These are phyloP conservation scores for Periparus ater DNA, from an alignment of 2,797 vertebrate genomes.

Conservation along the genomic window DNA sequence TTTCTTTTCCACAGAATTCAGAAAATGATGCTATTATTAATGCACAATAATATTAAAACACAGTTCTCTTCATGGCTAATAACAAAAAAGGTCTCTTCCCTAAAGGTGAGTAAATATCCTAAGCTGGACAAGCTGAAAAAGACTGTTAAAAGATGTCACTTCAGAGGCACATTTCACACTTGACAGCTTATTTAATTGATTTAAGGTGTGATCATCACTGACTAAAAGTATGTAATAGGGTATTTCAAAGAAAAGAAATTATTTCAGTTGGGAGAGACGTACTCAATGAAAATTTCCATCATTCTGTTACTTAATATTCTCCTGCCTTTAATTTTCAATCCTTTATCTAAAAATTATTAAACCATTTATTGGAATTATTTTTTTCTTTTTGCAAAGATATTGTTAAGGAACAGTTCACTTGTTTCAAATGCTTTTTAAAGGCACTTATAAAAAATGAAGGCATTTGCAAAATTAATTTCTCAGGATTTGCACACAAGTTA, in stretches of 20 bases:
- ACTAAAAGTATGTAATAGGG: not conserved
- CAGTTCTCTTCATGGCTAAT: not conserved
- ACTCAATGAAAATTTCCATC: not conserved
- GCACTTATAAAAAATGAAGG: not conserved
- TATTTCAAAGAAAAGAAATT: not conserved
- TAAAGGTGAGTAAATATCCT: not conserved
- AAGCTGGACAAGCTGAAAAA: not conserved
- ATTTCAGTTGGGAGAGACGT: not conserved
- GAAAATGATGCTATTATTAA: not conserved
- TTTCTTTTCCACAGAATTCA: not conserved
- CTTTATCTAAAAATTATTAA: not conserved
- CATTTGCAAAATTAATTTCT: not conserved
- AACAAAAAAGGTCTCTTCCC: not conserved
- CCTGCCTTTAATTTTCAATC: not conserved
- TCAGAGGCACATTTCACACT: not conserved
- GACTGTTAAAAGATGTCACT: not conserved
- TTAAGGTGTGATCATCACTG: not conserved
- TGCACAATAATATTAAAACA: not conserved
- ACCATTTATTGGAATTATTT: not conserved
- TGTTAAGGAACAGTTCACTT: not conserved
- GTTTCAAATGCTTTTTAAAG: not conserved
- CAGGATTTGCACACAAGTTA: not conserved
- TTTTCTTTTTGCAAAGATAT: not conserved
- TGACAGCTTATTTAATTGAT: not conserved
- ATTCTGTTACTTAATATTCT: not conserved